These are phyloP conservation scores for Hystrix brachyura DNA, from an alignment of 2,113 vertebrate genomes.

Conservation along the genomic window DNA sequence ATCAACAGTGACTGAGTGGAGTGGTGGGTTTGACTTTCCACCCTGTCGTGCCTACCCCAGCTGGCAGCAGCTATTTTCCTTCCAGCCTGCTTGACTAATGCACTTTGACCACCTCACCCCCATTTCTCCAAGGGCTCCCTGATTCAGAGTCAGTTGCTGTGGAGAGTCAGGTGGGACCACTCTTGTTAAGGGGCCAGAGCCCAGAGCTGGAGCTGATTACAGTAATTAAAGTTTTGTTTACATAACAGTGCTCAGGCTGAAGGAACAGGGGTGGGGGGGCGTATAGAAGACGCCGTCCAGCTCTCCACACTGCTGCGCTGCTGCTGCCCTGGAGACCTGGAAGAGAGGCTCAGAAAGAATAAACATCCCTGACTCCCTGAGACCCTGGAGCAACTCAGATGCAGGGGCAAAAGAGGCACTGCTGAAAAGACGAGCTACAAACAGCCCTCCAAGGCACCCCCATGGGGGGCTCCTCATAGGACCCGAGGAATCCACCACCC, in stretches of 20 bases:
- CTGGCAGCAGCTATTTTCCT: slow-evolving; percentile 3
- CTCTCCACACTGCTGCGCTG: not conserved
- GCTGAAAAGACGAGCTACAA: not conserved
- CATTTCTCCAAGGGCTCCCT: not conserved
- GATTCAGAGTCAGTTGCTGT: slow-evolving; percentile 45
- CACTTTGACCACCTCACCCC: not conserved
- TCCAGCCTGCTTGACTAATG: not conserved
- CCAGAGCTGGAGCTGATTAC: slow-evolving; percentile 65
- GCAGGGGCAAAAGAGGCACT: not conserved
- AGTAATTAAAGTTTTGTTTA: slow-evolving; percentile 73
- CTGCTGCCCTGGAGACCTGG: not conserved
- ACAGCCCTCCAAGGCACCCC: not conserved
- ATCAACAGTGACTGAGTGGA: not conserved
- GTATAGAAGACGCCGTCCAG: not conserved
- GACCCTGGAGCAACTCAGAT: not conserved
- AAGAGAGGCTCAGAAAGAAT: not conserved
- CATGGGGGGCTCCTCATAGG: not conserved
- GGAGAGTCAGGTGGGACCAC: slow-evolving; percentile 44
- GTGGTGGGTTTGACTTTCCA: not conserved
- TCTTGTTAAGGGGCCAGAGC: slow-evolving; percentile 57
- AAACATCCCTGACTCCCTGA: not conserved
- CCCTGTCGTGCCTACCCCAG: not conserved
- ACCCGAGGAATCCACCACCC: not conserved
- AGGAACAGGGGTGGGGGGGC: not conserved
- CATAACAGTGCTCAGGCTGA: slow-evolving; percentile 48